Evolutionary conservation across 2,113 vertebrate species (phyloP), one percentile per base, ranked within the genome.

Genomic region (Pontoporia blainvillei): DNA sequence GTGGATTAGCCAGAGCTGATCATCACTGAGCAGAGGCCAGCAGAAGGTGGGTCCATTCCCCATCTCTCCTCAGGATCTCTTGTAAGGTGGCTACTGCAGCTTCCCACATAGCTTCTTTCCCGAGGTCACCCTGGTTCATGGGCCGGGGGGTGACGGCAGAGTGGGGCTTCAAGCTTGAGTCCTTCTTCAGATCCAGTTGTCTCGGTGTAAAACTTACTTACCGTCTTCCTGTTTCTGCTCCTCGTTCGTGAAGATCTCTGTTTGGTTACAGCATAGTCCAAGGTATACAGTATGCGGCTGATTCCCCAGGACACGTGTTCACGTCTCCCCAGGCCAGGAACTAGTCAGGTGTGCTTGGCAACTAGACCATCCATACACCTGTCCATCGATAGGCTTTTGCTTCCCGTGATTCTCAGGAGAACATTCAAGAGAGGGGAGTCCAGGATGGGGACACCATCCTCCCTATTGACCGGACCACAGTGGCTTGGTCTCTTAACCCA

Each of bases 181-280:
- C 41, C 83, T 86, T 21, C 49, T 54, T 21, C n/a, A 54, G 62
- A 21, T 29, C 25, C 3, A 5, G 10, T 12, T 3, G 18, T 81
- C 78, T 67, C 6, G 5, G 2, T 27, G 31, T 25, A 2, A 25
- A 14, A 1, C 31, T 34, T 4, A 8, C 31, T 10, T 0, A 12
- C 17, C 59, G 2, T 41, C 46, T 71, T 2, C 14, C 39, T 57
- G 20, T 44, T 52, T 36, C 39, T 52, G 21, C 15, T 41, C 3
- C 49, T 66, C 9, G 3, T 14, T 34, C 0, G 0, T 27, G 64
- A 18, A 46, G 52, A 59, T 4, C 5, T 73, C 62, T 66, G 0
- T 52, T 41, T 44, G 34, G 54, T 61, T 2, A 39, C 9, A 8
- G 31, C 4, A 0, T 9, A 14, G 54, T n/a, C 41, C 21, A 13